These are phyloP conservation scores for Drosophila parabipectinata DNA, from an alignment of 1,140 invertebrate species.

Conservation along the genomic window DNA sequence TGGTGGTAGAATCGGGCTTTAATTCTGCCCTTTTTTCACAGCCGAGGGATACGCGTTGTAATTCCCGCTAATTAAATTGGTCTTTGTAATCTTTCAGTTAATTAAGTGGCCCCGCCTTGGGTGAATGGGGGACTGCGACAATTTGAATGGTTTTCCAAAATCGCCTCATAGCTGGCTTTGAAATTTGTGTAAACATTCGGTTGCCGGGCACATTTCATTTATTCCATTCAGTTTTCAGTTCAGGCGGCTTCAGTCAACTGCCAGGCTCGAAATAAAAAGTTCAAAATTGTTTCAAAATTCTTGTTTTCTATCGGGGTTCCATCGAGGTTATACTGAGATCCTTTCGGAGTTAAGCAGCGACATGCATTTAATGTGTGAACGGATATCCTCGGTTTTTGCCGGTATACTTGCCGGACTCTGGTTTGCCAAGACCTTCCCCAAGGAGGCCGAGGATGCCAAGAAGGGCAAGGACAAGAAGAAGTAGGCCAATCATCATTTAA, in stretches of 20 bases:
- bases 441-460: slow-evolving; percentile 26
- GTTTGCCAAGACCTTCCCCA: slow-evolving; percentile 62
- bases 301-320: background rate
- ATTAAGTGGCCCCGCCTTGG: slow-evolving; percentile 9
- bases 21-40: slow-evolving; percentile 25
- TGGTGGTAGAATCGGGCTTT: slow-evolving; percentile 6
- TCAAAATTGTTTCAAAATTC: slow-evolving; percentile 15
- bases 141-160: background rate
- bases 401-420: slow-evolving; percentile 59
- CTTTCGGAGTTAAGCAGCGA: background rate
- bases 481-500: background rate
- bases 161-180: slow-evolving; percentile 23
- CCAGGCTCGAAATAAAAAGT: background rate
- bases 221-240: background rate
- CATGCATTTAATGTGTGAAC: slow-evolving; percentile 70
- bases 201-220: slow-evolving; percentile 15
- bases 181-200: slow-evolving; percentile 16
- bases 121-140: background rate
- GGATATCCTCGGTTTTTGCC: slow-evolving; percentile 51
- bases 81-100: slow-evolving; percentile 39
- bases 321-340: background rate
- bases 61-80: slow-evolving; percentile 47
- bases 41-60: slow-evolving; percentile 19
- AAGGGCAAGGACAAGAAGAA: slow-evolving; percentile 42
- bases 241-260: slow-evolving; percentile 15